Evolutionary conservation across 2,888 invertebrate species (phyloP).

Genomic region (Argyra leucocephala): DNA sequence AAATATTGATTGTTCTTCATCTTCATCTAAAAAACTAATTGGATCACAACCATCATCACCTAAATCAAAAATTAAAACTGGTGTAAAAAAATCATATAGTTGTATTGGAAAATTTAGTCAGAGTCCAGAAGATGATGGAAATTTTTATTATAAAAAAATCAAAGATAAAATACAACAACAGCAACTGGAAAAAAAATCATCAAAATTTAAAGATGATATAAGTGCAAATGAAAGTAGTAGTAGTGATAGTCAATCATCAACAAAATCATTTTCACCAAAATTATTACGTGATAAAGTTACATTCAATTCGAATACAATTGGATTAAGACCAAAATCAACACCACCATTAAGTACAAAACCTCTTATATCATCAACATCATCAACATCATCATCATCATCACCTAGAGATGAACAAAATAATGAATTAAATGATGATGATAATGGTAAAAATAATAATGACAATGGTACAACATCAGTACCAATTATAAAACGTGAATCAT

Average conservation of each 20-base stretch:
- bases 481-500: background rate
- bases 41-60: background rate
- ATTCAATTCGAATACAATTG: too few relatives aligned
- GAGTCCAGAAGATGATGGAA: background rate
- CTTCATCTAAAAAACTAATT: background rate
- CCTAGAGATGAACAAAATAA: background rate
- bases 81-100: background rate
- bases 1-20: background rate
- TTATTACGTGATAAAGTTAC: background rate
- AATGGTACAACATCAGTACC: background rate
- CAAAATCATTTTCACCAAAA: background rate
- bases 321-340: background rate
- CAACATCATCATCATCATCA: background rate
- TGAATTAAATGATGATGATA: background rate
- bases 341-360: background rate
- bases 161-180: background rate
- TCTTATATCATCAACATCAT: background rate
- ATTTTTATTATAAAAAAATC: background rate
- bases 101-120: constrained; percentile 1
- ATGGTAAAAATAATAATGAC: background rate
- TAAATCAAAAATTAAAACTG: background rate
- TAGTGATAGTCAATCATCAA: background rate
- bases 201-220: background rate
- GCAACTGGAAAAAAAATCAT: background rate
- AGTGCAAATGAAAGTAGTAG: background rate